Conservation (phyloP, 2,113 vertebrate genomes). For the Jaculus jaculus region DNA sequence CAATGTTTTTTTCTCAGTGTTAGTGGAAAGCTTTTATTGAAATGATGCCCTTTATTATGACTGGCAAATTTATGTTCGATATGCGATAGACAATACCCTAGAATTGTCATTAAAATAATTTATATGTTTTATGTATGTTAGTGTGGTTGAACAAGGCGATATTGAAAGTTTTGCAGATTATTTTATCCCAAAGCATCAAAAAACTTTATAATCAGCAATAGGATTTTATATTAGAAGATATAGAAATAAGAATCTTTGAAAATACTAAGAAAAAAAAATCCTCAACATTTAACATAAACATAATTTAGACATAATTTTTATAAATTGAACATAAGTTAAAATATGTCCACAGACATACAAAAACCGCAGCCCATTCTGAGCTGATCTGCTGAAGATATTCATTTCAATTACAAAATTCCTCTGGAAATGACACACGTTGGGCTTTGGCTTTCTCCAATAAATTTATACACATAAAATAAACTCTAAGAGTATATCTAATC, state of each 20-base stretch:
- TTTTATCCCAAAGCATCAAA: neutral
- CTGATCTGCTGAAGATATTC: neutral
- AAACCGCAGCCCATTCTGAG: neutral
- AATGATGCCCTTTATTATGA: neutral
- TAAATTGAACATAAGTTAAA: neutral
- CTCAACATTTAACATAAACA: neutral
- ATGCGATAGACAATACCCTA: neutral
- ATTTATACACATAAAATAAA: neutral
- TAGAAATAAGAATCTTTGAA: neutral
- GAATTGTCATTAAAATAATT: neutral
- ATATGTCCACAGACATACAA: neutral
- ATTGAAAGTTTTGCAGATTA: neutral
- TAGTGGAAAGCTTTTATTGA: neutral
- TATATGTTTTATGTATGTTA: neutral
- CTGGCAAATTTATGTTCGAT: neutral
- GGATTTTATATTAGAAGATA: neutral
- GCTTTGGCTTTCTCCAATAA: neutral
- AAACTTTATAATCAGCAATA: neutral
- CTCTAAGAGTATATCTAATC: neutral
- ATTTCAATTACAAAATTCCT: neutral
- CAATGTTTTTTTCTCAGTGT: neutral
- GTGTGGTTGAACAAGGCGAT: neutral
- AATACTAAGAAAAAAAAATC: neutral
- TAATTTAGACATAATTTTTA: neutral
- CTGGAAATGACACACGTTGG: neutral